Base-by-base conservation (phyloP, 2,797 vertebrate genomes). In the Benthosema pterotum region DNA sequence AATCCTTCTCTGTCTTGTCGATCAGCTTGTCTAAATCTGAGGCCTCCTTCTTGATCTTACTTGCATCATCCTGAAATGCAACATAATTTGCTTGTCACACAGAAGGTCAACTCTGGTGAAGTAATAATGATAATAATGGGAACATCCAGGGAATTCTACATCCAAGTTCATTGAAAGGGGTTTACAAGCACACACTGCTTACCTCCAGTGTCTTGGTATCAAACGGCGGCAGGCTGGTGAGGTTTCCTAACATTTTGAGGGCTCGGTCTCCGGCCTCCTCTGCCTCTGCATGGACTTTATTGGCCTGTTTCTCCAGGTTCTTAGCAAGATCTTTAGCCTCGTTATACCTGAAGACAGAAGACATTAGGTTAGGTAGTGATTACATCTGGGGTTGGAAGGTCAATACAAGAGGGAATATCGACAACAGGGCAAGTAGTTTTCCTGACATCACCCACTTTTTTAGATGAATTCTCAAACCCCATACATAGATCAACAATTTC, bases 21-120 rank as follows among this genome's bases (percentile, higher is more conserved):
- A 98, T 94, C 51, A 97, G 89, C 49, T 89, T 94, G 83, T 96
- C 96, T 25, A 99, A 86, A 14, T 98, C 95, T 0, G 94, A 91
- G 0, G 95, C 95, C 82, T 98, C 96, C 68, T 96, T 97, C 90
- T 95, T 95, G 77, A 99, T 98, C 79, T 96, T 96, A 64, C 71
- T 91, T 49, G 97, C 96, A 54, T 97, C 95, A 5, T 94, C 95
- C 97, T 99, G 55, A 60, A 73, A 53, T 4, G 52, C 42, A 32
- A 50, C 25, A 38, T 42, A 1, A 32, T n/a, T 28, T 9, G 14
- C 19, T 28, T 14, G 9, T 53, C 11, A 53, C 28, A 25, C 28
- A 32, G 28, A 32, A 1, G 0, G 28, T 32, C 28, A 32, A 32
- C 5, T 6, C 28, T 6, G 28, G 6, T 32, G 28, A 32, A 32